These are phyloP conservation scores for Geotrupes spiniger DNA, from an alignment of 2,888 invertebrate genomes.

Conservation along the genomic window DNA sequence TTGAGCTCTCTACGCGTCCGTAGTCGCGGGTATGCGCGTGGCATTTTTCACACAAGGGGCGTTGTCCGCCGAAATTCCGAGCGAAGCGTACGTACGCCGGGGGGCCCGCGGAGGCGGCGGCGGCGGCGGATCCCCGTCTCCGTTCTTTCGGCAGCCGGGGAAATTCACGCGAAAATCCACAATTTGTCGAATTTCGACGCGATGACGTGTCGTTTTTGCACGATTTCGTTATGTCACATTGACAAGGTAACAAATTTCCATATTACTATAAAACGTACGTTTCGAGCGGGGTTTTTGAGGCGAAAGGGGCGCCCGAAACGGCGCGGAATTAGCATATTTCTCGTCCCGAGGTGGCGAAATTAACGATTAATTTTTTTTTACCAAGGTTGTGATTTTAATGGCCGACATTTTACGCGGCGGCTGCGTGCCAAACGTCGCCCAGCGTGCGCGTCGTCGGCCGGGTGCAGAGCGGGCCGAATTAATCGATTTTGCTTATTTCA, in stretches of 20 bases:
- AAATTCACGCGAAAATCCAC: neutral
- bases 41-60: neutral
- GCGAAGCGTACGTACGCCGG: too few species aligned
- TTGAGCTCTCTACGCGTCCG: conserved; percentile 25
- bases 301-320: neutral
- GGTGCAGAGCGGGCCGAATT: conserved; percentile 1
- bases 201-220: too few species aligned
- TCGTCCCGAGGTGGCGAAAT: conserved; percentile 11
- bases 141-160: too few species aligned
- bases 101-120: too few species aligned
- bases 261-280: conserved; percentile 5
- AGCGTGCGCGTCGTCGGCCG: neutral
- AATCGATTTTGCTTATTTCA: too few species aligned
- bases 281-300: neutral
- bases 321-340: conserved; percentile 18
- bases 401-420: conserved; percentile 4
- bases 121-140: too few species aligned
- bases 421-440: conserved; percentile 24
- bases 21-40: too few species aligned
- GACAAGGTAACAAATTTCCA: conserved; percentile 10
- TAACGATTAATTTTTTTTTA: conserved; percentile 11
- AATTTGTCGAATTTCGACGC: neutral
- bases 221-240: conserved; percentile 8
- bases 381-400: conserved; percentile 14
- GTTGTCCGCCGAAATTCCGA: neutral